Percentiles rank a stretch among this genome's conserved stretches.
Evolutionary conservation across 2,113 vertebrate species (phyloP).

Genomic region (Ophiodon elongatus): DNA sequence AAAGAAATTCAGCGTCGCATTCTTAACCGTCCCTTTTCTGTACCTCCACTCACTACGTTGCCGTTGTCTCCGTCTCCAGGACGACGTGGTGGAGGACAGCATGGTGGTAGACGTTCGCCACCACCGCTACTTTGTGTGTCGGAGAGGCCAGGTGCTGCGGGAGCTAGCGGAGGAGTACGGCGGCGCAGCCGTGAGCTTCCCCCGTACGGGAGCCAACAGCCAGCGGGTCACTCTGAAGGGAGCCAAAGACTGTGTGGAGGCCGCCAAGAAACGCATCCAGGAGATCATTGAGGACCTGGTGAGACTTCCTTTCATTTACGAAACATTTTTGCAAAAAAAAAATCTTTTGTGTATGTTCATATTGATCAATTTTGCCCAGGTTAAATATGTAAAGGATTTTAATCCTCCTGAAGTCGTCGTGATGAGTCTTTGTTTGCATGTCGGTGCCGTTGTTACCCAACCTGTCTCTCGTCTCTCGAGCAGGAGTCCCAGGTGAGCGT

Average conservation of each 20-base stretch:
- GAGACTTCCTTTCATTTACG: neutral
- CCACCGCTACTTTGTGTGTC: slow-evolving; percentile 86
- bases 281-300: slow-evolving; percentile 87
- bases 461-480: neutral
- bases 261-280: slow-evolving; percentile 85
- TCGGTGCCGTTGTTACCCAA: neutral
- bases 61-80: slow-evolving; percentile 64
- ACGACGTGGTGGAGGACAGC: slow-evolving; percentile 86
- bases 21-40: neutral
- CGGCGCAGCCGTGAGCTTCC: slow-evolving; percentile 86
- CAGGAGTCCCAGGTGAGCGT: slow-evolving; percentile 87
- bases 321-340: too few relatives aligned
- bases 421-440: slow-evolving; percentile 21
- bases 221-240: slow-evolving; percentile 86
- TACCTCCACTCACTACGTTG: neutral
- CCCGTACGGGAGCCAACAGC: slow-evolving; percentile 84
- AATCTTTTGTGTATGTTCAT: too few relatives aligned
- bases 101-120: slow-evolving; percentile 85
- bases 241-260: slow-evolving; percentile 87
- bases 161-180: slow-evolving; percentile 88
- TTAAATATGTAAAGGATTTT: neutral
- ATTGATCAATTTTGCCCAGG: too few relatives aligned
- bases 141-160: slow-evolving; percentile 84
- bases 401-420: neutral
- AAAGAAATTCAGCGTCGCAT: neutral